phyloP scores from a whole-genome alignment of 2,113 vertebrate genomes.

The Corythaeola cristata region DNA sequence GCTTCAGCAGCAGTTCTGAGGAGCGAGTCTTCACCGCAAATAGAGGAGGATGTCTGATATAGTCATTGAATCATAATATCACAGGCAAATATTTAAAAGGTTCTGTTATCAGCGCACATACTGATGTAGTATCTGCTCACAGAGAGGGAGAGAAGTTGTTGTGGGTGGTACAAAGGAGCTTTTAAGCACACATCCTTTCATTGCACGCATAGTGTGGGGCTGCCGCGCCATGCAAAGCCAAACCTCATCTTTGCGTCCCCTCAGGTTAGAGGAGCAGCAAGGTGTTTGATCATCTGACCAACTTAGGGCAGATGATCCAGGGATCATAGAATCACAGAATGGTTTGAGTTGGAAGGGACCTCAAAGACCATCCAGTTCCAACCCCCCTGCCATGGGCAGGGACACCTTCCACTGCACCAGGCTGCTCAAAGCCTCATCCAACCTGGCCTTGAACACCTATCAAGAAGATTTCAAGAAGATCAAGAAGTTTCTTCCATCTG shows the following conservation, averaged over 20 bases:
- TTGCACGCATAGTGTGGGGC: accelerated
- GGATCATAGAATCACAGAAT: too few species aligned
- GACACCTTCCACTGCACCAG: too few species aligned
- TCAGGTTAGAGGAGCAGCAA: not conserved
- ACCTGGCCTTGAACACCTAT: too few species aligned
- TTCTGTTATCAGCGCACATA: not conserved
- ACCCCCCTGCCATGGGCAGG: too few species aligned
- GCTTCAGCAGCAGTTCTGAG: not conserved
- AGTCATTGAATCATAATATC: not conserved
- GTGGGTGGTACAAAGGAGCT: not conserved
- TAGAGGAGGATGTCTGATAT: not conserved
- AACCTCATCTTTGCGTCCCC: not conserved
- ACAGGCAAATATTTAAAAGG: not conserved
- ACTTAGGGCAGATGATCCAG: not conserved
- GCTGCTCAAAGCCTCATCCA: too few species aligned
- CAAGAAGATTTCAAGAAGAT: not conserved
- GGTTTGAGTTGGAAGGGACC: too few species aligned
- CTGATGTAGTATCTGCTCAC: not conserved
- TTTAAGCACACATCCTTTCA: accelerated
- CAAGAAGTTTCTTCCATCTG: not conserved
- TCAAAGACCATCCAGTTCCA: too few species aligned
- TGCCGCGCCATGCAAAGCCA: accelerated
- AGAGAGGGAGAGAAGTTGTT: not conserved
- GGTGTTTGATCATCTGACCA: not conserved
- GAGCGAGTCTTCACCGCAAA: not conserved